Conservation (phyloP, 2,888 invertebrate species). For the Elegia similella region DNA sequence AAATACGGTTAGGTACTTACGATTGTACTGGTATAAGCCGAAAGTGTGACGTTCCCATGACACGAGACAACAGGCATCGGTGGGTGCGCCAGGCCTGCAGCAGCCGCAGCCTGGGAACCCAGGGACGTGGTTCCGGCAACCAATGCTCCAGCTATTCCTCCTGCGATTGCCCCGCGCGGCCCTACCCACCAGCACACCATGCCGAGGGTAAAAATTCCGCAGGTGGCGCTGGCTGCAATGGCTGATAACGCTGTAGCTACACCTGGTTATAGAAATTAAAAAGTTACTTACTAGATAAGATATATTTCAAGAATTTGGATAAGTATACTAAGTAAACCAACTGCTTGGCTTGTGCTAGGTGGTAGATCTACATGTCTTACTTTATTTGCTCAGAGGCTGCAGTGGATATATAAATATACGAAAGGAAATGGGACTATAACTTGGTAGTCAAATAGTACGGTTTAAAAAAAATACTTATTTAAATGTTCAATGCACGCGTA, state of each 20-base stretch:
- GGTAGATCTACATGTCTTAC: no score
- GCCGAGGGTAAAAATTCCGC: conserved; percentile 91
- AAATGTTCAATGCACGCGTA: no score
- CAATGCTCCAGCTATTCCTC: conserved; percentile 83
- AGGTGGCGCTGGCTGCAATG: conserved; percentile 90
- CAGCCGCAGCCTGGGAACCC: conserved; percentile 85
- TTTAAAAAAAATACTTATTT: no score
- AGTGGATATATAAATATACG: no score
- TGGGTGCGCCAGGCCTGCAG: conserved; percentile 80
- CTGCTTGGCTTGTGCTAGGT: no score
- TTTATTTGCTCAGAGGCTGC: no score
- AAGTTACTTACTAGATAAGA: neutral
- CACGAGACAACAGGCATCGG: conserved; percentile 51
- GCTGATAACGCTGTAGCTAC: conserved; percentile 90
- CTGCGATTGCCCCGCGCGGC: conserved; percentile 82
- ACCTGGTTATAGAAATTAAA: conserved; percentile 42
- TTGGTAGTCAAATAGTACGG: no score
- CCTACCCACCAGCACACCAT: conserved; percentile 92
- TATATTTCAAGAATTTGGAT: no score
- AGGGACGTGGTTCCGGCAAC: conserved; percentile 84
- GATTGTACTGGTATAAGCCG: conserved; percentile 41
- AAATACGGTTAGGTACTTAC: neutral
- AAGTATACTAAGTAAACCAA: no score
- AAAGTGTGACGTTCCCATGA: conserved; percentile 46
- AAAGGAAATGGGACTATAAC: no score